A percentile compares a stretch with the other conserved stretches of the same genome.
phyloP scores from a whole-genome alignment of 2,888 invertebrate species.

The Esperia sulphurella region DNA sequence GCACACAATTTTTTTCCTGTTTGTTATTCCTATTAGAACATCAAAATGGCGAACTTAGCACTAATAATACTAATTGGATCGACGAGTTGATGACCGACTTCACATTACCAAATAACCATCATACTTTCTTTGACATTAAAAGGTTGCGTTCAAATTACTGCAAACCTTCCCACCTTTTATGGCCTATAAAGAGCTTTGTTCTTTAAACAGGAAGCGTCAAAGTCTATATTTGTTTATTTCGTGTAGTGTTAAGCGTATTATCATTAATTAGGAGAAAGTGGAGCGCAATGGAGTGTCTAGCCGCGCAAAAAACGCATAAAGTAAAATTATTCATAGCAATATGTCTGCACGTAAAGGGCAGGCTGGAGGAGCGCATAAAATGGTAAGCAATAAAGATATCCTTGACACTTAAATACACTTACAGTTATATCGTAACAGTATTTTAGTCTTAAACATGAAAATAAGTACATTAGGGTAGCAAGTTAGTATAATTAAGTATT shows the following conservation, averaged over 20 bases:
- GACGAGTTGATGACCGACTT: too few relatives aligned
- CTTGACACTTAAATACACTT: slow-evolving; percentile 1
- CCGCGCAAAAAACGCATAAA: slow-evolving; percentile 36
- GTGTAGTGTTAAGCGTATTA: slow-evolving; percentile 5
- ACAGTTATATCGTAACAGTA: neutral
- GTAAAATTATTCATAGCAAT: slow-evolving; percentile 24
- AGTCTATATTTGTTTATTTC: neutral
- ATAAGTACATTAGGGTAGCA: too few relatives aligned
- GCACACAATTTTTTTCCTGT: too few relatives aligned
- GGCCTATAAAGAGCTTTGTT: neutral
- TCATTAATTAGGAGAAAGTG: slow-evolving; percentile 62
- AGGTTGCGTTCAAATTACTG: slow-evolving; percentile 10
- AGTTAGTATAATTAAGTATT: too few relatives aligned
- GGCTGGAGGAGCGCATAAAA: slow-evolving; percentile 23
- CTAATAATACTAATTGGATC: too few relatives aligned
- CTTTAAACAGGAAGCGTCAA: neutral
- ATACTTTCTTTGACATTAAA: slow-evolving; percentile 14
- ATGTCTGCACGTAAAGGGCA: slow-evolving; percentile 59
- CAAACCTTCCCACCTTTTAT: slow-evolving; percentile 5
- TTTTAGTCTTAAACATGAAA: neutral
- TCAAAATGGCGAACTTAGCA: too few relatives aligned
- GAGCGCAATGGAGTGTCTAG: slow-evolving; percentile 36
- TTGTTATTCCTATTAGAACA: too few relatives aligned
- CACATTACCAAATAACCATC: slow-evolving; percentile 2
- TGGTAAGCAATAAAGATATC: neutral